Conservation (phyloP, 2,113 vertebrate species). For the Calyptomena viridis region DNA sequence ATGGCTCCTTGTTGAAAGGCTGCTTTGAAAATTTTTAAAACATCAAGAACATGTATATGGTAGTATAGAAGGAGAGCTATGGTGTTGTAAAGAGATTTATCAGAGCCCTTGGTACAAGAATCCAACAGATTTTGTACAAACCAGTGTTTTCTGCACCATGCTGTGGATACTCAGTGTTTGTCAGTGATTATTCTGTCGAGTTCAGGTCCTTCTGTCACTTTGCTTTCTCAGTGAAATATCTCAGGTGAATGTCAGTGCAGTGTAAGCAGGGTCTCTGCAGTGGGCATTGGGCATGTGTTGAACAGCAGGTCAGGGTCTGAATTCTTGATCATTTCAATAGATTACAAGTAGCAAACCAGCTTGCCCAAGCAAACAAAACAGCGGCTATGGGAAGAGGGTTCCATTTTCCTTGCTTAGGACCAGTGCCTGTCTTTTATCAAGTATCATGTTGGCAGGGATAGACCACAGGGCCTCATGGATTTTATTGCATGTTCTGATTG, state of each 20-base stretch:
- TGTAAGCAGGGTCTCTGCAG: background rate
- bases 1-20: background rate
- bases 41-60: background rate
- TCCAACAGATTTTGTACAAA: background rate
- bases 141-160: background rate
- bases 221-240: background rate
- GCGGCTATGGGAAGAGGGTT: background rate
- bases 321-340: background rate
- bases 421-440: background rate
- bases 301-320: background rate
- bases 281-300: background rate
- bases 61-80: background rate
- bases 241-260: background rate
- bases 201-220: background rate
- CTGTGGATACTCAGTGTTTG: background rate
- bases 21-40: background rate
- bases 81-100: background rate
- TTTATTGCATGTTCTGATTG: conserved; percentile 59
- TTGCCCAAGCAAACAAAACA: background rate
- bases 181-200: background rate
- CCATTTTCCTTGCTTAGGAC: background rate
- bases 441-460: background rate
- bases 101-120: background rate
- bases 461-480: background rate
- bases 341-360: background rate